Base-by-base conservation (phyloP, 2,888 invertebrate genomes). In the Helleia helle region DNA sequence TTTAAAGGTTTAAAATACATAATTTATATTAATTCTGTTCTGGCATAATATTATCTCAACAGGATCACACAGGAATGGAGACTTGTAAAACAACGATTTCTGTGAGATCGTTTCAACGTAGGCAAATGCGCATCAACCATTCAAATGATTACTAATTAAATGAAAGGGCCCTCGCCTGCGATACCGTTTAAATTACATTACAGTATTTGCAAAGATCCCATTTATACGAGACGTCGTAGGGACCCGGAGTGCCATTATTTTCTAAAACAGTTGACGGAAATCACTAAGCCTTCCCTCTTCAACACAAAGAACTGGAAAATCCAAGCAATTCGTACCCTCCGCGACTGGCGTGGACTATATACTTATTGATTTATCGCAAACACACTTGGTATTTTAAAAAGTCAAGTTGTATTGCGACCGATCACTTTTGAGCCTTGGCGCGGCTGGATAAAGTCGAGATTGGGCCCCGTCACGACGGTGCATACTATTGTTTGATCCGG, bases 331-430 rank as follows among this genome's bases (percentile, higher is more conserved):
- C 73, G 71, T 75, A 73, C 79, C 74, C 75, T 72, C 69, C 57
- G 66, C 71, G 63, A 62, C 64, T 63, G 56, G 58, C 59, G 60
- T 58, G 54, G 59, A 64, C 61, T 79, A 74, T 69, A 69, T 79
- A 77, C 72, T 73, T 81, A 84, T 84, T 74, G 83, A 83, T 83
- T 79, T 76, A 80, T 77, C 58, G 73, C 77, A 69, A 76, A 79
- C 74, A 67, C 56, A 61, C 55, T 59, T 54, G 59, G 60, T 65
- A 67, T 74, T 77, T 76, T 67, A 65, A 71, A 77, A 77, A 75
- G 67, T 65, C 65, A 71, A 62, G 57, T 44, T 43, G 24, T 1
- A 22, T 27, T 3, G 6, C 11, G 15, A 22, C 13, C 42, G 42
- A 36, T 27, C 51, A 5, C 54, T 50, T 54, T 42, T 61, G 43